Evolutionary conservation across 2,888 invertebrate genomes (phyloP).

Genomic region (Chydorus sphaericus): DNA sequence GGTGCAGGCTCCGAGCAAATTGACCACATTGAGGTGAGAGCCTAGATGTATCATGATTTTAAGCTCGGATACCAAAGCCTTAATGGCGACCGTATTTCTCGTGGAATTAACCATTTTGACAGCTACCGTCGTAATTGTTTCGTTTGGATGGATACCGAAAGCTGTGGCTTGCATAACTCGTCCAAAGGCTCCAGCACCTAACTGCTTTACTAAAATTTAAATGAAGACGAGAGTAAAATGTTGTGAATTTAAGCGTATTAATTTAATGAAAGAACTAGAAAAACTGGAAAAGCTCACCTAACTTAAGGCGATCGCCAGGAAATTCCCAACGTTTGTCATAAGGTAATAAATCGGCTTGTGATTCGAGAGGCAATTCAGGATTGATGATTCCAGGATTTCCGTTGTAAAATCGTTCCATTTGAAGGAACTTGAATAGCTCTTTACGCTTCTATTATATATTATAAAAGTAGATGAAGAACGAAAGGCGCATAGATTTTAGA

Average conservation of each 20-base stretch:
- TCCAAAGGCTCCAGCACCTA: conserved; percentile 91
- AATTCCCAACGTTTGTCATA: conserved; percentile 75
- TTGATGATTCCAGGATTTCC: conserved; percentile 66
- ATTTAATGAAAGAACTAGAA: too few species aligned
- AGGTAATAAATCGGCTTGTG: conserved; percentile 85
- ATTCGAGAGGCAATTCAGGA: conserved; percentile 74
- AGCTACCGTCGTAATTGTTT: conserved; percentile 57
- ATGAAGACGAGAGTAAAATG: too few species aligned
- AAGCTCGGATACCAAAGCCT: conserved; percentile 76
- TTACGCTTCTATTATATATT: too few species aligned
- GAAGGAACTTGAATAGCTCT: too few species aligned
- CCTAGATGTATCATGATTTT: conserved; percentile 94
- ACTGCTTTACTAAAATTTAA: conserved; percentile 70
- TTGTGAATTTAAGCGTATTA: too few species aligned
- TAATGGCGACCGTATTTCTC: conserved; percentile 67
- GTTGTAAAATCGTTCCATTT: too few species aligned
- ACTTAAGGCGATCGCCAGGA: not conserved
- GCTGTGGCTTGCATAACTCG: conserved; percentile 79
- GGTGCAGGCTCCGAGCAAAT: conserved; percentile 85
- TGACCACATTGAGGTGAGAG: conserved; percentile 86
- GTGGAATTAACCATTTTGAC: conserved; percentile 90
- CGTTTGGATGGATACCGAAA: conserved; percentile 53
- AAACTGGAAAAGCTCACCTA: too few species aligned
- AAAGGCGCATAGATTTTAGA: too few species aligned
- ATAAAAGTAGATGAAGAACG: too few species aligned